These are phyloP conservation scores for Molossus molossus DNA, from an alignment of 2,797 vertebrate genomes.

Conservation along the genomic window DNA sequence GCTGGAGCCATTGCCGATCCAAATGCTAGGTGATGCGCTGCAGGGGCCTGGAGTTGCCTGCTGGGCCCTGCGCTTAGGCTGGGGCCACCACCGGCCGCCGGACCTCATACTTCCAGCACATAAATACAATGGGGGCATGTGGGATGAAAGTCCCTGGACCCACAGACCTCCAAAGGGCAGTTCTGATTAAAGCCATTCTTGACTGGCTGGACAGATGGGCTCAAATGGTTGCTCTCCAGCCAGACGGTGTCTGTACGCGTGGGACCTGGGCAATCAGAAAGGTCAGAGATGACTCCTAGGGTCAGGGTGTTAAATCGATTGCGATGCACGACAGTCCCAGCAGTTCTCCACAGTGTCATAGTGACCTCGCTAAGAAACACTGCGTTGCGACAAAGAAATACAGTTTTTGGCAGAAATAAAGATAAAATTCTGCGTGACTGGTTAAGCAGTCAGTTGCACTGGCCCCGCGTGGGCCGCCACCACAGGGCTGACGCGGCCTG, in stretches of 20 bases:
- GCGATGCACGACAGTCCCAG: neutral
- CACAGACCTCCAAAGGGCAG: slow-evolving; percentile 21
- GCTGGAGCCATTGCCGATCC: neutral
- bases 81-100: neutral
- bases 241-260: neutral
- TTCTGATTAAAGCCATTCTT: slow-evolving; percentile 34
- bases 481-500: neutral
- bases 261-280: neutral
- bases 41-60: neutral
- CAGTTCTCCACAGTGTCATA: neutral
- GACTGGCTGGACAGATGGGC: neutral
- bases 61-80: neutral
- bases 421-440: neutral
- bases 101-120: neutral
- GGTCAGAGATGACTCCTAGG: neutral
- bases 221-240: neutral
- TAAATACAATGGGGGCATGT: neutral
- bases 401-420: slow-evolving; percentile 55
- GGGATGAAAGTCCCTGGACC: neutral
- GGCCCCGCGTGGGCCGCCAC: neutral
- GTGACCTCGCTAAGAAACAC: slow-evolving; percentile 5
- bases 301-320: neutral
- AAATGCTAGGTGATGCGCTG: neutral
- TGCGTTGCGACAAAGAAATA: slow-evolving; percentile 9
- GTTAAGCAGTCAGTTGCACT: neutral